phyloP scores from a whole-genome alignment of 2,113 vertebrate genomes.

The Neolamprologus cancellatus region DNA sequence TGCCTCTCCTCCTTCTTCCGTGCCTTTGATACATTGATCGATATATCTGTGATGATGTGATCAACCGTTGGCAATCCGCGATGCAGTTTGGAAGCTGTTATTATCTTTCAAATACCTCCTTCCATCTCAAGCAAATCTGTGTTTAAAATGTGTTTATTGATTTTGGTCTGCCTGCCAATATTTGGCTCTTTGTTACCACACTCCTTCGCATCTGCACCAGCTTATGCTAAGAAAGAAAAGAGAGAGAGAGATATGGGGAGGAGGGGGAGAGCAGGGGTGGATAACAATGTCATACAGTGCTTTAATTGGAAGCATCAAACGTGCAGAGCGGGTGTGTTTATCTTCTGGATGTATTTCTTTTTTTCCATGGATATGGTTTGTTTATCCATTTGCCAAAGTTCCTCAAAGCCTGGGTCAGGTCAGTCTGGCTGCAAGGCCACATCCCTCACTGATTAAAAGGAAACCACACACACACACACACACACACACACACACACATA shows the following conservation, averaged over 20 bases:
- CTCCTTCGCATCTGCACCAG: neutral
- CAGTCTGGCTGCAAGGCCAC: conserved; percentile 31
- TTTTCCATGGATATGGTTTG: conserved; percentile 30
- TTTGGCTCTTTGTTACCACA: conserved; percentile 22
- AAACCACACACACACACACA: conserved; percentile 6
- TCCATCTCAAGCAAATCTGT: neutral
- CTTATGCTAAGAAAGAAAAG: neutral
- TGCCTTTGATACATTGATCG: conserved; percentile 31
- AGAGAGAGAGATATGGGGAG: neutral
- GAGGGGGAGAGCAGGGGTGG: neutral
- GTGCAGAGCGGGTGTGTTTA: conserved; percentile 8
- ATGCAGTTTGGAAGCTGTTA: conserved; percentile 6
- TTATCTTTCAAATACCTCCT: neutral
- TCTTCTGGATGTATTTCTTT: conserved; percentile 6
- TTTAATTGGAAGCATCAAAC: conserved; percentile 47
- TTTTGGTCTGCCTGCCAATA: conserved; percentile 19
- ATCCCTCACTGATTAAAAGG: conserved; percentile 53
- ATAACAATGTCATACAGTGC: conserved; percentile 1
- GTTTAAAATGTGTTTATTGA: conserved; percentile 51
- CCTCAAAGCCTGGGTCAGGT: conserved; percentile 36
- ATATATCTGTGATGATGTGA: conserved; percentile 40
- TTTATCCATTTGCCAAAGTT: conserved; percentile 46
- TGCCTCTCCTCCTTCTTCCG: neutral
- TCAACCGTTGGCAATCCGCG: conserved; percentile 27
- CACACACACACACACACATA: neutral